Evolutionary conservation across 2,113 vertebrate species (phyloP).

Genomic region (Hemicordylus capensis): DNA sequence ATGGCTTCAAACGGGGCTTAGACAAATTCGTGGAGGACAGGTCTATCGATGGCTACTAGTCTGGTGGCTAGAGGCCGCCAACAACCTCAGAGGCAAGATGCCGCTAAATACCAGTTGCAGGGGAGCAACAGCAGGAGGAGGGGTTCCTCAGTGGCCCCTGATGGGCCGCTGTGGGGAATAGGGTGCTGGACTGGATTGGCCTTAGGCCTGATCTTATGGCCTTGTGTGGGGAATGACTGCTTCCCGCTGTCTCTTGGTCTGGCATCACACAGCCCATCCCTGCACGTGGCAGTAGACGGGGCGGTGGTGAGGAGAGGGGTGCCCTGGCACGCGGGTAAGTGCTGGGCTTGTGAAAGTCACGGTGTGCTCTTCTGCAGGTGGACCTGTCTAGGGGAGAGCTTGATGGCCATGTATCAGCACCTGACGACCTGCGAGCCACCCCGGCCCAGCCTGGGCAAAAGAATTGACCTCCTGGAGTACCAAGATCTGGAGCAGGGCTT

Average conservation of each 20-base stretch:
- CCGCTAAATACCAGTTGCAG: too few relatives aligned
- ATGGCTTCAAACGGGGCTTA: too few relatives aligned
- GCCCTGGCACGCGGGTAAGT: background rate
- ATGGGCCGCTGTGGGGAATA: too few relatives aligned
- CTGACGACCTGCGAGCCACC: slow-evolving; percentile 91
- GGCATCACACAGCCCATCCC: background rate
- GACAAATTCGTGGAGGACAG: too few relatives aligned
- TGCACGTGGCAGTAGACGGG: background rate
- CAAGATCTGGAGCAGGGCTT: slow-evolving; percentile 78
- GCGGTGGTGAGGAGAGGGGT: background rate
- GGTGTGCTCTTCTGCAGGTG: slow-evolving; percentile 77
- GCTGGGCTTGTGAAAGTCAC: accelerated
- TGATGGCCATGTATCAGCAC: slow-evolving; percentile 91
- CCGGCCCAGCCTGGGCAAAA: slow-evolving; percentile 87
- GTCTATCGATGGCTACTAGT: too few relatives aligned
- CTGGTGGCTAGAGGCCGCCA: too few relatives aligned
- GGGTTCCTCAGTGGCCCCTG: too few relatives aligned
- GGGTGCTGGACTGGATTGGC: too few relatives aligned
- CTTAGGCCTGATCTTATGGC: too few relatives aligned
- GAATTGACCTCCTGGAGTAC: slow-evolving; percentile 91
- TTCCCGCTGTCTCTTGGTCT: too few relatives aligned
- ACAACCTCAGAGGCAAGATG: too few relatives aligned
- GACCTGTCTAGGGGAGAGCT: slow-evolving; percentile 91
- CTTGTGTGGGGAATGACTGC: background rate
- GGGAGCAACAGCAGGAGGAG: too few relatives aligned